Evolutionary conservation across 2,888 invertebrate species (phyloP), one percentile per base, ranked within the genome.

Genomic region (Andrena flavipes): DNA sequence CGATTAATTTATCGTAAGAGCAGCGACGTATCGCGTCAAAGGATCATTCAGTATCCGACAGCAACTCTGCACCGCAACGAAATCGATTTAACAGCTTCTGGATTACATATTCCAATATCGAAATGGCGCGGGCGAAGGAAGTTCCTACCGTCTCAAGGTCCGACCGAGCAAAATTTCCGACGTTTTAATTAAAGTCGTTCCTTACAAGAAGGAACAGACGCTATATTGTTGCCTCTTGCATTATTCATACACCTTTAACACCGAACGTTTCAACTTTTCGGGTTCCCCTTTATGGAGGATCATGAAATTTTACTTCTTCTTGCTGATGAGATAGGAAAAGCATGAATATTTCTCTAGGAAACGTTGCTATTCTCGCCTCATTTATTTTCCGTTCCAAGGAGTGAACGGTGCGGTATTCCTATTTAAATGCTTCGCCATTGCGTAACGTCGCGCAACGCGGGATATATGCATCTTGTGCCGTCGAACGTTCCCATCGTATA

Each of bases 141-240:
- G 35, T 54, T 20, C 10, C 5, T 20, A 35, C 10, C 26, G 2
- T 20, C 35, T 59, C 49, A 73, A 77, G 51, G 42, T 62, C 51
- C 23, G 4, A n/a, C 29, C 26, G 64, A 54, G 54, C 54, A 48
- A 63, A 78, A 62, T 68, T 68, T 54, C 67, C 1, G 26, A 26
- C 54, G 51, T 75, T 42, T 75, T 78, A 78, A 78, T 78, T 75
- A 75, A 78, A 78, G 62, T 75, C 75, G 67, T 75, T 48, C 30
- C 75, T 42, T 68, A 51, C n/a, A n/a, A 62, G 42, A 4, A 16
- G 64, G 26, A 62, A 30, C 42, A 10, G 35, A 59, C 13, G 23
- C 30, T 68, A 29, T 69, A 54, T 42, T 62, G 67, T 51, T 67
- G 51, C 49, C 60, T 68, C 35, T 68, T 78, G 75, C 62, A 78